phyloP scores from a whole-genome alignment of 2,797 vertebrate species.

The Pempheris klunzingeri region DNA sequence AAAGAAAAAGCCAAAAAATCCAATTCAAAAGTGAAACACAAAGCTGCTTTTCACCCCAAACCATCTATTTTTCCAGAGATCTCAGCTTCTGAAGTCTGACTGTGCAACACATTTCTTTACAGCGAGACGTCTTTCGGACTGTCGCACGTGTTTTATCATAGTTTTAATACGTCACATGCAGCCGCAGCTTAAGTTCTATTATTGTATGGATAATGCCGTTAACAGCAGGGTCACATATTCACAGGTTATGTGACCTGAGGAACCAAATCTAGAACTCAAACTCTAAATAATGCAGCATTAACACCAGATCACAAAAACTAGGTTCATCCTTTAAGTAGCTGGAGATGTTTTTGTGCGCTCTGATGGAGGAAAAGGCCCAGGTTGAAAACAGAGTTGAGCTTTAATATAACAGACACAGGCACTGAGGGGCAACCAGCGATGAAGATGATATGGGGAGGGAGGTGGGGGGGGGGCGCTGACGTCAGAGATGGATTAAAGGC shows the following conservation, averaged over 20 bases:
- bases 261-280: neutral
- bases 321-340: neutral
- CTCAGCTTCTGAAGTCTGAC: neutral
- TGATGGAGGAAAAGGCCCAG: constrained; percentile 28
- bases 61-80: too few species aligned
- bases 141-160: too few species aligned
- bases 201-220: neutral
- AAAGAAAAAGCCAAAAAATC: neutral
- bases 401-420: constrained; percentile 23
- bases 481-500: constrained; percentile 52
- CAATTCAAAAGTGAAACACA: neutral
- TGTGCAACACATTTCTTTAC: neutral
- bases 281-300: neutral
- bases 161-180: neutral
- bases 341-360: neutral
- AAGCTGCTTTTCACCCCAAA: neutral
- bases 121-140: too few species aligned
- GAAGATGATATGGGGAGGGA: constrained; percentile 33
- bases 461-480: neutral
- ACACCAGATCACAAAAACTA: neutral
- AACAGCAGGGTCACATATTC: neutral
- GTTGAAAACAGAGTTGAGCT: constrained; percentile 41
- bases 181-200: neutral
- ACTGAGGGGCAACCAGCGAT: constrained; percentile 57
- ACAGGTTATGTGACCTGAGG: neutral